Conservation (phyloP, 92 coral and sea anemone genomes). For the Zoanthus gigantus region DNA sequence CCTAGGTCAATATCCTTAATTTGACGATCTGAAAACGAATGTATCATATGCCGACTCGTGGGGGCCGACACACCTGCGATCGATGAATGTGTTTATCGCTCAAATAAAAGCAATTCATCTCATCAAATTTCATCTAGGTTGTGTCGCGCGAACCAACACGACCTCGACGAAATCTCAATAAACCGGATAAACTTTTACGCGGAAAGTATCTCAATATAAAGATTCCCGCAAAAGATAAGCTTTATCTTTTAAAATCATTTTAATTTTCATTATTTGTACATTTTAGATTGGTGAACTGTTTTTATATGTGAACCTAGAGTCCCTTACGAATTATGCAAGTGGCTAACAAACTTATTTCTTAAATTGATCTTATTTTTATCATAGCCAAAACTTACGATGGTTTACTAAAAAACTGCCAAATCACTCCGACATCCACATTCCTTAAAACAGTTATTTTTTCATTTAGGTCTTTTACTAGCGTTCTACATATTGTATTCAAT, state of each 20-base stretch:
- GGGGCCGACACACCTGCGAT: background rate
- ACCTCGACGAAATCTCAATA: background rate
- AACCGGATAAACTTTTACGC: background rate
- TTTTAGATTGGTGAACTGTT: background rate
- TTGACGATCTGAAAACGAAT: background rate
- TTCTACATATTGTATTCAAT: background rate
- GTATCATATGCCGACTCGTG: background rate
- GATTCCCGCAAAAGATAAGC: background rate
- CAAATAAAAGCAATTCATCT: background rate
- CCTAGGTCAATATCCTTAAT: constrained; percentile 1
- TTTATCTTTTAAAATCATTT: too few species aligned
- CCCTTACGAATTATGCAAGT: background rate
- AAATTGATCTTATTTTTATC: background rate
- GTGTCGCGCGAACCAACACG: background rate
- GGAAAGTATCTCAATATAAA: background rate
- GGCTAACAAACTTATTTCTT: background rate
- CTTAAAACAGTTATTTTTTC: background rate
- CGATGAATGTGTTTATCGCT: background rate
- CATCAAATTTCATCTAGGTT: too few species aligned
- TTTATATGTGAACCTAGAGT: background rate
- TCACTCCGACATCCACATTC: background rate
- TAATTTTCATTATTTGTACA: too few species aligned
- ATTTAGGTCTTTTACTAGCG: background rate
- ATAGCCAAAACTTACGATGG: background rate
- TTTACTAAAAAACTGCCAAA: background rate